A percentile compares a stretch with the other conserved stretches of the same genome.
These are phyloP conservation scores for Melieria crassipennis DNA, from an alignment of 2,888 invertebrate species.

Conservation along the genomic window DNA sequence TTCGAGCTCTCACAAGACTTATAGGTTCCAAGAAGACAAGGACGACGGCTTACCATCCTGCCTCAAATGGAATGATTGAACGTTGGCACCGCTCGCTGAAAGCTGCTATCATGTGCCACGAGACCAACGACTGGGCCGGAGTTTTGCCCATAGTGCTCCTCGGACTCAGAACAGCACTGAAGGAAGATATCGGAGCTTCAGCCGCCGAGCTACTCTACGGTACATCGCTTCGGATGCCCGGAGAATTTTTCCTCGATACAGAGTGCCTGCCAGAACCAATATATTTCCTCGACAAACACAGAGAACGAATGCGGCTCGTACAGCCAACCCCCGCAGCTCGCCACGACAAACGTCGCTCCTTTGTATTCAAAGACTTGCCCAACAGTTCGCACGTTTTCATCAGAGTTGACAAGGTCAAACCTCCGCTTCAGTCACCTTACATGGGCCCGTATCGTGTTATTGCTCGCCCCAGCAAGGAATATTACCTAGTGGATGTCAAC, in stretches of 20 bases:
- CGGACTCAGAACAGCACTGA: not conserved
- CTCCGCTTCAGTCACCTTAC: too few species aligned
- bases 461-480: too few species aligned
- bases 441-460: too few species aligned
- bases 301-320: too few species aligned
- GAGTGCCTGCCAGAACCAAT: too few species aligned
- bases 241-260: not conserved
- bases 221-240: not conserved
- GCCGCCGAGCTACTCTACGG: not conserved
- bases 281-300: too few species aligned
- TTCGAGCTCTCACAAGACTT: conserved; percentile 4
- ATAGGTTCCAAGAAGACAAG: not conserved
- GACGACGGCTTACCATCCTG: not conserved
- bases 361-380: too few species aligned
- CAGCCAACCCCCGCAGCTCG: too few species aligned
- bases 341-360: too few species aligned
- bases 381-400: too few species aligned
- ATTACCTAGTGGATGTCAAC: too few species aligned
- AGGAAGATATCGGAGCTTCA: not conserved
- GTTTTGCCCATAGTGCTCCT: not conserved
- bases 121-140: not conserved
- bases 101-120: not conserved
- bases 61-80: conserved; percentile 14
- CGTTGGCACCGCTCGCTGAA: conserved; percentile 12
- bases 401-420: too few species aligned